A percentile compares a stretch with the other conserved stretches of the same genome.
These are phyloP conservation scores for Rhinella marina DNA, from an alignment of 2,797 vertebrate genomes.

Conservation along the genomic window DNA sequence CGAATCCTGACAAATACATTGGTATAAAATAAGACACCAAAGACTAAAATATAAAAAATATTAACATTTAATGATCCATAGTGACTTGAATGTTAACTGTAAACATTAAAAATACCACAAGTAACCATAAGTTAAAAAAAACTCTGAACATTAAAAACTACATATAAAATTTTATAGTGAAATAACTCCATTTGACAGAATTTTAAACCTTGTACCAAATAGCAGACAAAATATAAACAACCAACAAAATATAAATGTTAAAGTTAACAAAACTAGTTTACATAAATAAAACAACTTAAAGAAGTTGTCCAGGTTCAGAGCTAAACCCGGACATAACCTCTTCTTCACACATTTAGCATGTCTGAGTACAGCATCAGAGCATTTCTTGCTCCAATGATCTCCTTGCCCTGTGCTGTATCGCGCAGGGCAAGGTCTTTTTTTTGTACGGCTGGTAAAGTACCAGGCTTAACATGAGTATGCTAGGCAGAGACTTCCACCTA, in stretches of 20 bases:
- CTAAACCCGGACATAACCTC: no score
- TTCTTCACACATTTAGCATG: no score
- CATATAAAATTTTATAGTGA: not conserved
- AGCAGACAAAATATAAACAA: no score
- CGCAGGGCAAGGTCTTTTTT: no score
- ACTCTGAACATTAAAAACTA: not conserved
- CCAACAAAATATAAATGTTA: not conserved
- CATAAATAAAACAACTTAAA: not conserved
- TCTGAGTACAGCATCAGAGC: no score
- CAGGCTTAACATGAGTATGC: no score
- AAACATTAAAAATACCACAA: not conserved
- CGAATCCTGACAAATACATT: not conserved
- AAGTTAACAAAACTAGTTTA: not conserved
- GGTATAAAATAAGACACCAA: not conserved
- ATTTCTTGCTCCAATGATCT: no score
- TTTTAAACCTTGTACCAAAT: not conserved
- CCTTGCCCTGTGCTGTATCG: no score
- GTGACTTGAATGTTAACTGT: not conserved
- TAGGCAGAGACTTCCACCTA: no score
- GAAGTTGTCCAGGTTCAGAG: no score
- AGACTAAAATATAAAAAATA: not conserved
- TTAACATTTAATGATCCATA: not conserved
- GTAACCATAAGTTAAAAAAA: not conserved
- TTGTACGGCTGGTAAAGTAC: no score
- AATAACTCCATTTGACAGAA: not conserved